Percentiles rank a stretch among this genome's conserved stretches.
phyloP scores from a whole-genome alignment of 2,888 invertebrate species.

The Tortricodes alternella region DNA sequence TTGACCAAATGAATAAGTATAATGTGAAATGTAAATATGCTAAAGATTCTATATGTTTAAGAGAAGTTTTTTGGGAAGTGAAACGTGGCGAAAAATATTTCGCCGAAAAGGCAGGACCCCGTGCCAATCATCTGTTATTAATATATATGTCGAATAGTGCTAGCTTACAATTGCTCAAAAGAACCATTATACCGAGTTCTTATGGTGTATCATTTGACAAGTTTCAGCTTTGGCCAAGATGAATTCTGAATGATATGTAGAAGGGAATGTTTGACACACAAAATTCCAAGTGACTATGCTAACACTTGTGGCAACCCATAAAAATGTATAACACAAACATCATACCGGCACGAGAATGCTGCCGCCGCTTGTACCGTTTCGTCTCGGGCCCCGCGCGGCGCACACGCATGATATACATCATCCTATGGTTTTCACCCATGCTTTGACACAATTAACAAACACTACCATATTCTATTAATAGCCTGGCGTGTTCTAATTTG shows the following conservation, averaged over 20 bases:
- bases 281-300: slow-evolving; percentile 65
- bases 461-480: too few species aligned
- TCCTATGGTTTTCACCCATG: background rate
- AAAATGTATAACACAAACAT: slow-evolving; percentile 71
- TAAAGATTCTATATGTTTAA: too few species aligned
- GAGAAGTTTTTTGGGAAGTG: too few species aligned
- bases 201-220: background rate
- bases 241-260: slow-evolving; percentile 28
- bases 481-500: too few species aligned
- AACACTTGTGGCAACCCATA: slow-evolving; percentile 67
- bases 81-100: too few species aligned
- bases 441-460: background rate
- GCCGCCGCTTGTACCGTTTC: slow-evolving; percentile 60
- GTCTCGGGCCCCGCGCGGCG: slow-evolving; percentile 32
- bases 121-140: background rate
- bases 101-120: too few species aligned
- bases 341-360: slow-evolving; percentile 62
- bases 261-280: slow-evolving; percentile 41
- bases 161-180: slow-evolving; percentile 5
- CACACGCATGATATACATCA: slow-evolving; percentile 24
- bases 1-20: too few species aligned
- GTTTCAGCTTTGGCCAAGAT: background rate
- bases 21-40: too few species aligned
- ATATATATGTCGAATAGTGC: background rate
- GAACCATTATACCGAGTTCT: background rate